Percentiles rank a stretch among this genome's conserved stretches.
Conservation (phyloP, 1,140 invertebrate species). For the Lepidurus couesii region DNA sequence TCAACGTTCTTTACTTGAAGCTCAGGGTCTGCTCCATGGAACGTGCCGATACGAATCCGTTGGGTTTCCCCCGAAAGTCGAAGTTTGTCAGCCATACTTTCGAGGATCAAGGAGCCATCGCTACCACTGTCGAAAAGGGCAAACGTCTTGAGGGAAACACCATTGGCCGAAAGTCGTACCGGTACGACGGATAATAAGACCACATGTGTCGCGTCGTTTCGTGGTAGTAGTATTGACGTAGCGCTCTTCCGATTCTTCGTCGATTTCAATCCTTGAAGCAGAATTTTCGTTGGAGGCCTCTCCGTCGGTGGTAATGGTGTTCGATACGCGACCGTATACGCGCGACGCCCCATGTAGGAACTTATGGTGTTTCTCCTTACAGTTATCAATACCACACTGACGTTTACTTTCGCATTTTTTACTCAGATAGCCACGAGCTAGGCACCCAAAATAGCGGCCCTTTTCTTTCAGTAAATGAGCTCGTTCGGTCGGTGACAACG, state of each 20-base stretch:
- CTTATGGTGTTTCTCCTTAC: conserved; percentile 22
- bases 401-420: background rate
- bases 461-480: background rate
- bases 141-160: background rate
- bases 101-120: conserved; percentile 1
- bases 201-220: background rate
- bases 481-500: background rate
- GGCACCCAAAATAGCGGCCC: background rate
- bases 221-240: background rate
- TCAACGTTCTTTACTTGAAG: background rate
- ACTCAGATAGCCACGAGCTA: background rate
- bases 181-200: conserved; percentile 18
- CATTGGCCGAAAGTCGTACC: background rate
- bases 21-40: conserved; percentile 27
- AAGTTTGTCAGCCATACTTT: background rate
- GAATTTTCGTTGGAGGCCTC: background rate
- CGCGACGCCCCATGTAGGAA: conserved; percentile 24
- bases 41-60: background rate
- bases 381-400: background rate
- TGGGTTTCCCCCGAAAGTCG: background rate
- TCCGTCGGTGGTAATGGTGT: background rate
- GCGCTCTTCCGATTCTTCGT: background rate
- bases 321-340: background rate
- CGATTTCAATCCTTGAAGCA: no score
- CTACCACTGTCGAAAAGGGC: background rate